Percentiles rank a stretch among this genome's conserved stretches.
phyloP scores from a whole-genome alignment of 2,888 invertebrate genomes.

The Sinhomidia bicolor region DNA sequence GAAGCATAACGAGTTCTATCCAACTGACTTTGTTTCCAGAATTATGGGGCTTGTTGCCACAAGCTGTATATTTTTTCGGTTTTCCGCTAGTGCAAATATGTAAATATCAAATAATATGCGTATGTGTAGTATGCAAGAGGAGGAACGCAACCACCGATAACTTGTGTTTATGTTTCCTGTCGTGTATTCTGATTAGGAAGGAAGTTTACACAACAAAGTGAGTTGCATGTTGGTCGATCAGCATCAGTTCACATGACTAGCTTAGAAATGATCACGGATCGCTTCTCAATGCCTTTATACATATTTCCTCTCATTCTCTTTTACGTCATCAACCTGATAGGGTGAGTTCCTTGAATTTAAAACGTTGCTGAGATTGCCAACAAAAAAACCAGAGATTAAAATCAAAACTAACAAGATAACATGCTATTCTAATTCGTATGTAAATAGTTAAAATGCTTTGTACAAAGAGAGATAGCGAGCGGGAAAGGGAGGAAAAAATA shows the following conservation, averaged over 20 bases:
- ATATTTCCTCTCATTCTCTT: not conserved
- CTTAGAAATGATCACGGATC: conserved; percentile 51
- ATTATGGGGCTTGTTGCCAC: not conserved
- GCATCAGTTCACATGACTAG: conserved; percentile 36
- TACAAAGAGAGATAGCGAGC: not conserved
- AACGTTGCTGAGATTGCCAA: conserved; percentile 15
- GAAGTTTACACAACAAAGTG: conserved; percentile 15
- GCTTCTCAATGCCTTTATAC: conserved; percentile 37
- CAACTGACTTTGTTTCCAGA: not conserved
- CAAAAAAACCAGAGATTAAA: conserved; percentile 51
- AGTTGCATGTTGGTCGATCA: conserved; percentile 11
- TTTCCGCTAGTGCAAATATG: too few relatives aligned
- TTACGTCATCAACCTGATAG: too few relatives aligned
- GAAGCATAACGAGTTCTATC: not conserved
- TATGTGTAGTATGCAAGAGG: too few relatives aligned
- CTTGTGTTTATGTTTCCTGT: not conserved
- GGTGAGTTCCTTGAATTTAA: conserved; percentile 9
- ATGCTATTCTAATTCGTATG: conserved; percentile 37
- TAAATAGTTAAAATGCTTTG: not conserved
- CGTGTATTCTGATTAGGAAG: not conserved
- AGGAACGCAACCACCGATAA: not conserved
- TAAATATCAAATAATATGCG: too few relatives aligned
- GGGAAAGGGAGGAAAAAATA: not conserved
- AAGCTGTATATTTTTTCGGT: not conserved
- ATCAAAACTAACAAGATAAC: conserved; percentile 54